phyloP scores from a whole-genome alignment of 2,888 invertebrate genomes.

The Agonum fuliginosum region DNA sequence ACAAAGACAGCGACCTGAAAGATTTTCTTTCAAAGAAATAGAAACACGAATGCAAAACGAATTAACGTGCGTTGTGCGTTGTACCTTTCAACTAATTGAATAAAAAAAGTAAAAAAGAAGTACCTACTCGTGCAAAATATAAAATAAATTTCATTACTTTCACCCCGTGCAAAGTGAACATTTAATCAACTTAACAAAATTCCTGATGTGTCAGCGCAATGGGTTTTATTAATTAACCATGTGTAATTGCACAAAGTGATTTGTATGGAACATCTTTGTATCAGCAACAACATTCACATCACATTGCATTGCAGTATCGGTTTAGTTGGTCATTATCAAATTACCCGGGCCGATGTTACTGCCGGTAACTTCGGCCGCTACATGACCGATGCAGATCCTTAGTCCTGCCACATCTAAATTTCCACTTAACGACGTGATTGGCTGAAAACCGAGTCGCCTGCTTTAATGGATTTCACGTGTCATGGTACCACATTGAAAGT shows the following conservation, averaged over 20 bases:
- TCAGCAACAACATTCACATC: neutral
- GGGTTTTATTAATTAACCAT: too few relatives aligned
- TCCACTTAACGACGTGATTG: constrained; percentile 51
- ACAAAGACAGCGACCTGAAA: neutral
- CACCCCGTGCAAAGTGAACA: too few relatives aligned
- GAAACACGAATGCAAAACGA: neutral
- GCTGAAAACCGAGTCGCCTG: constrained; percentile 43
- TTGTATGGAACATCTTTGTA: constrained; percentile 7
- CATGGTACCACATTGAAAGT: neutral
- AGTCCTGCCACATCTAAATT: constrained; percentile 43
- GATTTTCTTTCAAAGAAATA: constrained; percentile 3
- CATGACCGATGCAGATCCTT: constrained; percentile 44
- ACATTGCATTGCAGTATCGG: constrained; percentile 17
- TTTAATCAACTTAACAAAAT: too few relatives aligned
- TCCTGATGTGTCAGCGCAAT: too few relatives aligned
- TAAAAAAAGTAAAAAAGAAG: neutral
- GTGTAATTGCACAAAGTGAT: too few relatives aligned
- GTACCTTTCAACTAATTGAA: neutral
- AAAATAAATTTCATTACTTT: too few relatives aligned
- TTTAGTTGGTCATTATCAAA: constrained; percentile 37
- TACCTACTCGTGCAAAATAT: too few relatives aligned
- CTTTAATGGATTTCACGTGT: constrained; percentile 50
- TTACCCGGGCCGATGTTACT: constrained; percentile 33
- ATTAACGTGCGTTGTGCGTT: neutral
- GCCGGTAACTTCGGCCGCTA: constrained; percentile 33